These are phyloP conservation scores for Myotis daubentonii DNA, from an alignment of 2,797 vertebrate species.

Conservation along the genomic window DNA sequence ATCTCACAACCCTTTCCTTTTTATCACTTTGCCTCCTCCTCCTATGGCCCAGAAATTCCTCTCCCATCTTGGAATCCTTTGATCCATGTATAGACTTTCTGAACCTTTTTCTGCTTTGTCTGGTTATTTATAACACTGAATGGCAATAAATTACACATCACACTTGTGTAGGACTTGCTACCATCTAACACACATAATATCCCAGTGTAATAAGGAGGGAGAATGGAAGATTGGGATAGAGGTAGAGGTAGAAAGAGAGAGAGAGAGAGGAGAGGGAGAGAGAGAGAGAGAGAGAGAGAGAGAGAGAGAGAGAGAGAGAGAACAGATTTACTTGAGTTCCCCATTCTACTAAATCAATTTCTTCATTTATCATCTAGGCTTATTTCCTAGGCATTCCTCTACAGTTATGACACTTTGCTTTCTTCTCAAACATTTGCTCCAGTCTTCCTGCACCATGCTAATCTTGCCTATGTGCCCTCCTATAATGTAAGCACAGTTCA, in stretches of 20 bases:
- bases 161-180: not conserved
- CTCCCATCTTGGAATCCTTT: constrained; percentile 9
- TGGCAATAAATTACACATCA: not conserved
- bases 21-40: not conserved
- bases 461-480: not conserved
- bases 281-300: not conserved
- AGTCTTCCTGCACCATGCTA: not conserved
- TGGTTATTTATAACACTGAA: not conserved
- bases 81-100: not conserved
- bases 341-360: not conserved
- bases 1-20: not conserved
- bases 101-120: not conserved
- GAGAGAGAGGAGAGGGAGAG: not conserved
- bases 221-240: not conserved
- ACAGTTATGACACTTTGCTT: not conserved
- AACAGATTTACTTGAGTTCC: not conserved
- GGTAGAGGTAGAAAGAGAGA: no score
- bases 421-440: not conserved
- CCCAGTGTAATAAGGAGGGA: not conserved
- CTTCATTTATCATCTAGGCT: not conserved
- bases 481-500: not conserved
- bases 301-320: not conserved
- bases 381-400: not conserved
- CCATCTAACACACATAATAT: not conserved
- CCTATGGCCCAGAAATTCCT: not conserved